Evolutionary conservation across 1,140 invertebrate genomes (phyloP), one percentile per base, ranked within the genome.

Genomic region (Drosophila virilis): DNA sequence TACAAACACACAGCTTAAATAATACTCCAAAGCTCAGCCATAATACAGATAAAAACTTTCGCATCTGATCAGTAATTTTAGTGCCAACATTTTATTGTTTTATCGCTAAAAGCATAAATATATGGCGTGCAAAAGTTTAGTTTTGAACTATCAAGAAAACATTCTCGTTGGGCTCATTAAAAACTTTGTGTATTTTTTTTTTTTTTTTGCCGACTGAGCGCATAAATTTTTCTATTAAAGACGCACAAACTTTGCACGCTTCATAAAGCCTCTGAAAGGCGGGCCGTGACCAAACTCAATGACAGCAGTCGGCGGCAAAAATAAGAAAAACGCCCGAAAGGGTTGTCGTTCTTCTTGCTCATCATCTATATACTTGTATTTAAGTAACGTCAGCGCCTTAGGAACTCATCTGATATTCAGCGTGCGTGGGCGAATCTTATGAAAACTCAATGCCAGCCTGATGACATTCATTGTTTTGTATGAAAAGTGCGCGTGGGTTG

Each of bases 401-500:
- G 72, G 55, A 76, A 79, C 83, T 88, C 84, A 88, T 89, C 83
- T 89, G 55, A 69, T 74, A 88, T 89, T 88, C 83, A 83, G 43
- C 65, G 54, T 83, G 80, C 84, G 84, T 88, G 69, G 83, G 50
- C 55, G 60, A 59, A 40, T 89, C 77, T 89, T 89, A 89, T 83
- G 73, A 89, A 89, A 88, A 88, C 83, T 88, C 82, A 77, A 80
- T 88, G 84, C 77, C 67, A 65, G 37, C 61, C 61, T 89, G 83
- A 88, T 88, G 83, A 88, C 84, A 89, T 81, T 89, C 84, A 88
- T 88, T 88, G 83, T 88, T 86, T 89, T 88, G 83, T 83, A 73
- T 79, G 74, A 72, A 78, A 35, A 51, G 62, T 17, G 15, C 13
- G 61, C 17, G 46, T 13, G 0, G 22, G 22, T 28, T 28, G 43